Conservation (phyloP, 2,888 invertebrate genomes). For the Phymatocera aterrima region DNA sequence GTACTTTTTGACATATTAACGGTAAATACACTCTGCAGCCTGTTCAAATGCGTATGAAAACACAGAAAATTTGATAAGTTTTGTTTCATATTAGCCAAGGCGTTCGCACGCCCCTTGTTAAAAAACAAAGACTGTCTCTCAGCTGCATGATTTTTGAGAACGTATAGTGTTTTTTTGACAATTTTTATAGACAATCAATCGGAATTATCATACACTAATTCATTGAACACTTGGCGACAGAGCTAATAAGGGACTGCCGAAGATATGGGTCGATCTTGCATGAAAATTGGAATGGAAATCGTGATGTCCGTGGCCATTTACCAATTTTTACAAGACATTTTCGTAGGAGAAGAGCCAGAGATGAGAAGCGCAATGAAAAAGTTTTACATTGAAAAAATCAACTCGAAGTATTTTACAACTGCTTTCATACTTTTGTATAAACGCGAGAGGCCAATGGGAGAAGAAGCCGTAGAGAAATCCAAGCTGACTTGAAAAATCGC, state of each 20-base stretch:
- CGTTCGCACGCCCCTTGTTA: no score
- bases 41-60: neutral
- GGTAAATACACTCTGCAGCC: neutral
- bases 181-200: no score
- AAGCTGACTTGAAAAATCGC: slow-evolving; percentile 35
- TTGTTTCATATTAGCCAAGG: neutral
- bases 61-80: neutral
- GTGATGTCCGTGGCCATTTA: neutral
- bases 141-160: no score
- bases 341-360: neutral
- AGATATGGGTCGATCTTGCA: neutral
- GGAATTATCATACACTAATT: no score
- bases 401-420: slow-evolving; percentile 23
- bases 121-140: no score
- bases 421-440: slow-evolving; percentile 1
- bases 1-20: slow-evolving; percentile 64
- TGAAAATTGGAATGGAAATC: neutral
- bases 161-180: no score
- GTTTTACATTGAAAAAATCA: slow-evolving; percentile 28
- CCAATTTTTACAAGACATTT: neutral
- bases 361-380: neutral
- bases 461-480: slow-evolving; percentile 23
- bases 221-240: neutral
- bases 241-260: neutral
- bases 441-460: slow-evolving; percentile 2